phyloP scores from a whole-genome alignment of 2,113 vertebrate species.

The Ailuropoda melanoleuca region DNA sequence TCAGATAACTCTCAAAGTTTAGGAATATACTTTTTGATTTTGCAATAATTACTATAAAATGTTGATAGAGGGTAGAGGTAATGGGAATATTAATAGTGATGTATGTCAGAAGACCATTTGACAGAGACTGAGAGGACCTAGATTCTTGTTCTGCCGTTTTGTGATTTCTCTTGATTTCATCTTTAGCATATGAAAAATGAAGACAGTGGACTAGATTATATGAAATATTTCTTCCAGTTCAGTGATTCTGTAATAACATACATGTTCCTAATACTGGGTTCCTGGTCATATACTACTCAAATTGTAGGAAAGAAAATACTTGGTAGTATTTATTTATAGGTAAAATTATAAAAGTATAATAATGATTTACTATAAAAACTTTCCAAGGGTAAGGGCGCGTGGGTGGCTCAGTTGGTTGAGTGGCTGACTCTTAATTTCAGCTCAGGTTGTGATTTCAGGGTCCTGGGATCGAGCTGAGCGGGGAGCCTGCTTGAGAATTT shows the following conservation, averaged over 20 bases:
- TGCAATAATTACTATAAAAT: slow-evolving; percentile 20
- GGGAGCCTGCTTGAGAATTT: neutral
- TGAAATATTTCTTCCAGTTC: slow-evolving; percentile 41
- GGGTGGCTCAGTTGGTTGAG: neutral
- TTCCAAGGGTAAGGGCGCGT: neutral
- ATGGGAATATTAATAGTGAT: neutral
- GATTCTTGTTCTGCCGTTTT: neutral
- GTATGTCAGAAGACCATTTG: neutral
- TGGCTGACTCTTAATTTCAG: neutral
- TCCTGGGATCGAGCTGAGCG: neutral
- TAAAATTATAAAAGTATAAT: slow-evolving; percentile 32
- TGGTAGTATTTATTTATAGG: neutral
- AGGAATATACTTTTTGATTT: slow-evolving; percentile 23
- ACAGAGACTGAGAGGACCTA: slow-evolving; percentile 2
- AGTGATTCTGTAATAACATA: slow-evolving; percentile 9
- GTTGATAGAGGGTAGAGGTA: neutral
- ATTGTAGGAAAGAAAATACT: slow-evolving; percentile 15
- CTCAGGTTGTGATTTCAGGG: neutral
- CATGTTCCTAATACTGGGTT: neutral
- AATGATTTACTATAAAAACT: slow-evolving; percentile 22
- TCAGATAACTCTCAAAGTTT: slow-evolving; percentile 7
- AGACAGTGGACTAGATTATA: neutral
- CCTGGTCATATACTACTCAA: neutral
- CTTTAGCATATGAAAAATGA: slow-evolving; percentile 47
- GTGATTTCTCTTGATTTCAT: slow-evolving; percentile 16